A percentile compares a stretch with the other conserved stretches of the same genome.
phyloP scores from a whole-genome alignment of 1,140 invertebrate genomes.

The Acyrthosiphon pisum region DNA sequence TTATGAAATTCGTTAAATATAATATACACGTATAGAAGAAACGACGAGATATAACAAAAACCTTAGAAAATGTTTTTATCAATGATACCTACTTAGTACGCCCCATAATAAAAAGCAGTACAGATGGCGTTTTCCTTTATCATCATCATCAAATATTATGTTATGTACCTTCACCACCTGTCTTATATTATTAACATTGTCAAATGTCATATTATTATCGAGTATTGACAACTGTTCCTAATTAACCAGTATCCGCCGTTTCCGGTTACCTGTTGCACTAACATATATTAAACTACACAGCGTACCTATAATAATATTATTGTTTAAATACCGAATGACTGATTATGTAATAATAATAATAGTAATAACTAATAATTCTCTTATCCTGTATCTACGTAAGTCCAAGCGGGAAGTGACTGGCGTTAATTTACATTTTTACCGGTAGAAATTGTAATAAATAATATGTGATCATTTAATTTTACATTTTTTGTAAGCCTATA shows the following conservation, averaged over 20 bases:
- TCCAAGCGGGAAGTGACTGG: background rate
- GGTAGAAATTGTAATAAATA: background rate
- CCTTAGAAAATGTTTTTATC: conserved; percentile 21
- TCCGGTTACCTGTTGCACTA: conserved; percentile 33
- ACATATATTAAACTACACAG: background rate
- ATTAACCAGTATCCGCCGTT: conserved; percentile 38
- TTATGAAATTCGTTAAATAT: background rate
- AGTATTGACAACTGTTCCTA: conserved; percentile 49
- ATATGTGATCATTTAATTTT: background rate
- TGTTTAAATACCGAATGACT: background rate
- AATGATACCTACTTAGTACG: background rate
- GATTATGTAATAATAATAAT: conserved; percentile 2
- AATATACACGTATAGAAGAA: background rate
- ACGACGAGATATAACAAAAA: background rate
- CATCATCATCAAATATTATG: background rate
- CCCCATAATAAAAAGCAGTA: background rate
- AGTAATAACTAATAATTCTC: background rate
- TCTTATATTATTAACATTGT: conserved; percentile 1
- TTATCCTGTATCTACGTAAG: background rate
- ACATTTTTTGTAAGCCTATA: background rate
- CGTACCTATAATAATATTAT: background rate
- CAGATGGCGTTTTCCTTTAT: conserved; percentile 28
- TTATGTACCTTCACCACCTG: background rate
- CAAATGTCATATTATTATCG: conserved; percentile 14
- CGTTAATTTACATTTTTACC: background rate